phyloP scores from a whole-genome alignment of 2,888 invertebrate species.

The Lysandra coridon region DNA sequence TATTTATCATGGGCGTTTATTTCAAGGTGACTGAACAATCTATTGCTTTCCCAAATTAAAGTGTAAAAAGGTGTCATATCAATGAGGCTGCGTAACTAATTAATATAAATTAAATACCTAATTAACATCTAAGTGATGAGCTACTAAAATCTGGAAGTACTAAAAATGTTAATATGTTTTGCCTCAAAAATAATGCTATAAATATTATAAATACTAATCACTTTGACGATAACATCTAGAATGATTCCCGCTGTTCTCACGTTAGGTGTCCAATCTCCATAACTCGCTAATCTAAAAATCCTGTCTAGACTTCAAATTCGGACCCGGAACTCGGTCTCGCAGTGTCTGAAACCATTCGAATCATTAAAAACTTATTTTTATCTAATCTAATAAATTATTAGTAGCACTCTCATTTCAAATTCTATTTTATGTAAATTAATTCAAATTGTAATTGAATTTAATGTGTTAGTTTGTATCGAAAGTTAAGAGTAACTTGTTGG shows the following conservation, averaged over 20 bases:
- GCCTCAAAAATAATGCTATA: neutral
- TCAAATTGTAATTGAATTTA: conserved; percentile 26
- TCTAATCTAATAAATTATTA: conserved; percentile 26
- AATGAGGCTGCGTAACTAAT: no score
- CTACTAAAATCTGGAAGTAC: neutral
- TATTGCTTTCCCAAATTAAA: no score
- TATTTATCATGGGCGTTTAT: no score
- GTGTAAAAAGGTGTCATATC: no score
- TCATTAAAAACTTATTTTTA: conserved; percentile 5
- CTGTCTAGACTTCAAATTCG: neutral
- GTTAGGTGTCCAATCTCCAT: neutral
- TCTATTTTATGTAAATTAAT: conserved; percentile 26
- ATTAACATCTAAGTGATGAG: no score
- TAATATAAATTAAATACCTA: no score
- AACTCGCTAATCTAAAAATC: neutral
- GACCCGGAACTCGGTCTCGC: neutral
- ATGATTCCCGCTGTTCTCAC: neutral
- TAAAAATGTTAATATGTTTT: neutral
- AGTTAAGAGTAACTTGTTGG: conserved; percentile 13
- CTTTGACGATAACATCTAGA: neutral
- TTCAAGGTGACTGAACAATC: no score
- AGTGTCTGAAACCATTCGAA: neutral
- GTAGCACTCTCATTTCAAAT: conserved; percentile 17
- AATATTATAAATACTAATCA: neutral
- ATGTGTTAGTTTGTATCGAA: conserved; percentile 22